A percentile compares a stretch with the other conserved stretches of the same genome.
phyloP scores from a whole-genome alignment of 2,797 vertebrate genomes.

The Taenioides sp. region DNA sequence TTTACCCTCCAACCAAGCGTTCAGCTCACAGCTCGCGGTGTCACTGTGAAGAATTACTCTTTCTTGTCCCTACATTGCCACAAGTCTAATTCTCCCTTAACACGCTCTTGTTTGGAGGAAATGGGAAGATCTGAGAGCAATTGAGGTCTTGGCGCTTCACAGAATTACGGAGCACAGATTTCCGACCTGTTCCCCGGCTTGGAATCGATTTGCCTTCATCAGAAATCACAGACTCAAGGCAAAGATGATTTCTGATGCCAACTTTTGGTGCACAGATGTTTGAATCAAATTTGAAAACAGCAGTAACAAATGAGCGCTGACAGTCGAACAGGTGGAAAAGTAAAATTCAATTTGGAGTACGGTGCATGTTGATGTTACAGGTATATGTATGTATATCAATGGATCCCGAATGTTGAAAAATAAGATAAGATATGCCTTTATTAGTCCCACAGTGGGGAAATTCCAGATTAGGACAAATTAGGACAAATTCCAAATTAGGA shows the following conservation, averaged over 20 bases:
- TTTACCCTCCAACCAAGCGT: conserved; percentile 29
- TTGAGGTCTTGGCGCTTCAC: conserved; percentile 44
- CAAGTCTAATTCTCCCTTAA: conserved; percentile 31
- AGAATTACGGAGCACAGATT: conserved; percentile 32
- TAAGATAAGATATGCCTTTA: no score
- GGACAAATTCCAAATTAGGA: no score
- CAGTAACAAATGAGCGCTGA: conserved; percentile 35
- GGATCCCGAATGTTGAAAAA: no score
- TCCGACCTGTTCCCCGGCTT: conserved; percentile 27
- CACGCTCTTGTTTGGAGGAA: conserved; percentile 31
- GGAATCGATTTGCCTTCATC: conserved; percentile 48
- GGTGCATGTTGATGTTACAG: neutral
- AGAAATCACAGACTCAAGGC: conserved; percentile 40
- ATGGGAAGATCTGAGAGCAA: conserved; percentile 56
- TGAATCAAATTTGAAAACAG: conserved; percentile 39
- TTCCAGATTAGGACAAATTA: no score
- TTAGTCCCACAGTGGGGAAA: no score
- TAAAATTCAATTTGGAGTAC: conserved; percentile 1
- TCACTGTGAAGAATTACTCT: conserved; percentile 40
- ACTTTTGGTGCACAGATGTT: conserved; percentile 43
- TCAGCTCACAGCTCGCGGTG: conserved; percentile 30
- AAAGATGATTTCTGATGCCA: conserved; percentile 22
- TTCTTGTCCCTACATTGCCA: conserved; percentile 31
- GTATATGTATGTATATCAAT: no score
- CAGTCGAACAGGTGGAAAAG: conserved; percentile 25